Percentiles rank a stretch among this genome's conserved stretches.
These are phyloP conservation scores for Tigriopus californicus DNA, from an alignment of 2,888 invertebrate genomes.

Conservation along the genomic window DNA sequence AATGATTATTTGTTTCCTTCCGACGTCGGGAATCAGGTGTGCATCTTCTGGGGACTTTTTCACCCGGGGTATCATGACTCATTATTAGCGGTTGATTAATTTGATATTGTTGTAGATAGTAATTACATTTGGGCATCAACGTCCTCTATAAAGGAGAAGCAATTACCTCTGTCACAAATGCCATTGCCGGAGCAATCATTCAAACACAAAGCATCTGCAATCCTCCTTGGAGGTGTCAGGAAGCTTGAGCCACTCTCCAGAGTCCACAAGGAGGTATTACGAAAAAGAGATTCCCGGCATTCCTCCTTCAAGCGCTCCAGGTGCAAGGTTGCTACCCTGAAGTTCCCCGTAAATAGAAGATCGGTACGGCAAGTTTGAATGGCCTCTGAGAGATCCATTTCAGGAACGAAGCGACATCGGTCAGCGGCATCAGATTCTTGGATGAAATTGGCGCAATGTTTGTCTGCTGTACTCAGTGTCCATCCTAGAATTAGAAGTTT, in stretches of 20 bases:
- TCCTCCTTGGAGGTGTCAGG: conserved; percentile 10
- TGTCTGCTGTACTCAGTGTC: not conserved
- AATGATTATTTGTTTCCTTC: no score
- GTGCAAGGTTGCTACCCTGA: conserved; percentile 21
- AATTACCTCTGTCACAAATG: conserved; percentile 7
- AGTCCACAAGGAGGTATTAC: conserved; percentile 22
- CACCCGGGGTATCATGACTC: no score
- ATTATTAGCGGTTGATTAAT: no score
- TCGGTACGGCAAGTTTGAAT: conserved; percentile 20
- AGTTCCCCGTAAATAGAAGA: conserved; percentile 21
- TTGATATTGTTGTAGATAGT: no score
- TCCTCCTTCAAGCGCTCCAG: conserved; percentile 22
- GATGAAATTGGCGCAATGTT: conserved; percentile 16
- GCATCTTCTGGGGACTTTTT: no score
- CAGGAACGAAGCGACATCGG: conserved; percentile 21
- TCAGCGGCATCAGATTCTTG: conserved; percentile 21
- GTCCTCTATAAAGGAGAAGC: not conserved
- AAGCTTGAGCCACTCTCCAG: conserved; percentile 17
- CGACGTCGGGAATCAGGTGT: no score
- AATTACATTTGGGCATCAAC: no score
- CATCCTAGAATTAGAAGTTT: not conserved
- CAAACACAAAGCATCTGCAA: conserved; percentile 16
- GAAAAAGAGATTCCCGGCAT: conserved; percentile 22
- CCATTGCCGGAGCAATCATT: conserved; percentile 18
- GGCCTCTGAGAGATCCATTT: conserved; percentile 20